Evolutionary conservation across 2,888 invertebrate genomes (phyloP).

Genomic region (Drosophila sordidapex): DNA sequence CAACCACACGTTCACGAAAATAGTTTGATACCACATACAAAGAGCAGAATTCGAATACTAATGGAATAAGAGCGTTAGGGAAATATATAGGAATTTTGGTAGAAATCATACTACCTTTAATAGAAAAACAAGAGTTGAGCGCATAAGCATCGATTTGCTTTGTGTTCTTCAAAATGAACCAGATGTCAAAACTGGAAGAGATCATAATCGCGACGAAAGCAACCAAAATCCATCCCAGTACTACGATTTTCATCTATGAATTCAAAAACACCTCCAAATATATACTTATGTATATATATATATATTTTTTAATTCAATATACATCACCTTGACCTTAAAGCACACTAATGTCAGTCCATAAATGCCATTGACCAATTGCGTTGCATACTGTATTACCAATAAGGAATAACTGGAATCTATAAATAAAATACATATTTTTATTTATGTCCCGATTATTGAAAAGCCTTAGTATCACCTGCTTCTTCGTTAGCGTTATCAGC

Average conservation of each 20-base stretch:
- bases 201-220: slow-evolving; percentile 2
- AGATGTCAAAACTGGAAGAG: slow-evolving; percentile 14
- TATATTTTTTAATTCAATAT: neutral
- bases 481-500: neutral
- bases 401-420: neutral
- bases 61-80: neutral
- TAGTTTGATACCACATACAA: slow-evolving; percentile 32
- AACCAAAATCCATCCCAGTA: slow-evolving; percentile 19
- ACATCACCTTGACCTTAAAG: slow-evolving; percentile 31
- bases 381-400: neutral
- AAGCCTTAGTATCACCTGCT: neutral
- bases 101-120: slow-evolving; percentile 22
- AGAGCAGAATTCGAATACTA: slow-evolving; percentile 25
- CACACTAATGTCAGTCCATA: slow-evolving; percentile 33
- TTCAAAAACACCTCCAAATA: neutral
- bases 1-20: slow-evolving; percentile 7
- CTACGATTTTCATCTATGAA: slow-evolving; percentile 5
- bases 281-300: no score
- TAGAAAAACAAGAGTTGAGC: slow-evolving; percentile 19
- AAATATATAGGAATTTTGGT: no score
- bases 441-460: no score
- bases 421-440: neutral
- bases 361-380: slow-evolving; percentile 22
- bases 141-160: slow-evolving; percentile 20
- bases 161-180: neutral